Evolutionary conservation across 2,888 invertebrate species (phyloP), one percentile per base, ranked within the genome.

Genomic region (Agriotes lineatus): DNA sequence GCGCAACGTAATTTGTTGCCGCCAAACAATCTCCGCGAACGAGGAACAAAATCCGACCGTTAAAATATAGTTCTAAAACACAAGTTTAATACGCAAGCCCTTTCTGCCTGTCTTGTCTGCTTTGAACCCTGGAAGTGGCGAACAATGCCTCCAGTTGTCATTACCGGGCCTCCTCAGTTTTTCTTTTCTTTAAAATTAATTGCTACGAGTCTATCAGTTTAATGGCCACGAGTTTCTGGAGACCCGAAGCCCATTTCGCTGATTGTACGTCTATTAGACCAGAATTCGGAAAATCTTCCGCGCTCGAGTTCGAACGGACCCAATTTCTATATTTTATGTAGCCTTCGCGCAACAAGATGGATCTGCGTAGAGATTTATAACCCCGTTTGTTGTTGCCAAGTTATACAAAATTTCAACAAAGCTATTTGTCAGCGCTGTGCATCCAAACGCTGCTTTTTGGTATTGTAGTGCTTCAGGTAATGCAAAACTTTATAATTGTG

Each of bases 401-500:
- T 52, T 52, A 33, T 35, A 52, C 33, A 33, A 5, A 52, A 10
- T 35, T 52, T 52, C 52, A n/a, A 0, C 10, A 33, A 30, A 52
- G 33, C 16, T 33, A 33, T 52, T 19, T 35, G 33, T 52, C 52
- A 52, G 16, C 33, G 30, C 19, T 16, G 35, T 33, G 10, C 1
- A n/a, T 12, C 12, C 12, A 50, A 50, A 12, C 7, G 50, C 33
- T 12, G 7, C 33, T 52, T 30, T 52, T 52, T 30, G 52, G 7
- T 12, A 25, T 4, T 9, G 45, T 25, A 25, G 20, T 18, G 16
- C 7, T 35, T 54, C 35, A 54, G 14, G 48, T 33, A 52, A 52
- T 52, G n/a, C 10, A 18, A 45, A 58, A 48, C 56, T 48, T 22
- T 58, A 62, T 58, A 52, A 60, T 54, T 50, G 44, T 37, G 42